phyloP scores from a whole-genome alignment of 2,888 invertebrate species.

The Melanostoma mellinum region DNA sequence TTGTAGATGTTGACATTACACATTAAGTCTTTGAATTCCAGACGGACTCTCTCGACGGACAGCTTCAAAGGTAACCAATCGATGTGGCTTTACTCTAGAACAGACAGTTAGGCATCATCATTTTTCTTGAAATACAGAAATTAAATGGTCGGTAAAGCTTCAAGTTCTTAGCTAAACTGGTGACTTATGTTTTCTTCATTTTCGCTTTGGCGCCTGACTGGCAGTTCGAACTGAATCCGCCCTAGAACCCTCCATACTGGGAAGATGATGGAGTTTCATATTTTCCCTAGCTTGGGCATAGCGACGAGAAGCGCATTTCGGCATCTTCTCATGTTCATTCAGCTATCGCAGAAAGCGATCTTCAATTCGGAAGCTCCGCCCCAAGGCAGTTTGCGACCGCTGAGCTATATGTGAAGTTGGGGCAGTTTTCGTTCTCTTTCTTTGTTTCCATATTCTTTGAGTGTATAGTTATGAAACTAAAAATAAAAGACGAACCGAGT shows the following conservation, averaged over 20 bases:
- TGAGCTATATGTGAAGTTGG: slow-evolving; percentile 59
- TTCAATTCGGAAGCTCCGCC: slow-evolving; percentile 77
- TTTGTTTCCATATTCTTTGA: slow-evolving; percentile 7
- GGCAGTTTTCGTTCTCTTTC: not conserved
- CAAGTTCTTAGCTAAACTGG: too few relatives aligned
- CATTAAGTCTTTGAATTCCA: too few relatives aligned
- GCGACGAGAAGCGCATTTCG: slow-evolving; percentile 45
- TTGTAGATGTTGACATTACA: too few relatives aligned
- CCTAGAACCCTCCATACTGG: slow-evolving; percentile 13
- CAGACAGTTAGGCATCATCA: too few relatives aligned
- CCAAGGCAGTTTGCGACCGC: slow-evolving; percentile 69
- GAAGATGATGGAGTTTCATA: slow-evolving; percentile 65
- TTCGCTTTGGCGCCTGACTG: not conserved
- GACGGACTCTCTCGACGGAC: too few relatives aligned
- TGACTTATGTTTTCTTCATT: too few relatives aligned
- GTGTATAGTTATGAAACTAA: slow-evolving; percentile 28
- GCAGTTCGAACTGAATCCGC: not conserved
- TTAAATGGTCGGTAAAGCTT: too few relatives aligned
- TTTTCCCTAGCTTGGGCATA: slow-evolving; percentile 31
- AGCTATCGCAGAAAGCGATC: slow-evolving; percentile 73
- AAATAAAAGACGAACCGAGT: slow-evolving; percentile 41
- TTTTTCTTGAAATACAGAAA: too few relatives aligned
- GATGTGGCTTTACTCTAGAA: too few relatives aligned
- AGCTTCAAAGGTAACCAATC: too few relatives aligned
- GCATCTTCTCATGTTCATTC: slow-evolving; percentile 74